These are phyloP conservation scores for Beroe ovata DNA, from an alignment of 37 sponge, comb jelly and placozoan genomes.

Conservation along the genomic window DNA sequence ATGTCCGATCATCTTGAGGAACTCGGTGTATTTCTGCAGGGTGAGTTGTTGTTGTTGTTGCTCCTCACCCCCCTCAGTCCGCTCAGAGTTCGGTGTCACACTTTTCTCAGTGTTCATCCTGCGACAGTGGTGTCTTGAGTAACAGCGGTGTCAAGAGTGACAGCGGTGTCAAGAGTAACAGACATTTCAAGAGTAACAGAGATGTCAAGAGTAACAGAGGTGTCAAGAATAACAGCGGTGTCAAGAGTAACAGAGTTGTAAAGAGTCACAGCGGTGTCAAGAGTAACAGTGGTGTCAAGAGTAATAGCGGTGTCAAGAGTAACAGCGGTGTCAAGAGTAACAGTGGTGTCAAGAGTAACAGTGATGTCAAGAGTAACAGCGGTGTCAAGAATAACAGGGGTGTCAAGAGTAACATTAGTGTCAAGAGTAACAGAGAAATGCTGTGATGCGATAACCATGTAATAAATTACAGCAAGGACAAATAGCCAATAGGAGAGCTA, in stretches of 20 bases:
- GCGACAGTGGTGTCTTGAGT: neutral
- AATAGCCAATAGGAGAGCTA: too few species aligned
- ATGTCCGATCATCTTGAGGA: neutral
- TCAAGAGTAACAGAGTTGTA: neutral
- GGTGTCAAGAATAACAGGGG: neutral
- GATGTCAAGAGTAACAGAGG: neutral
- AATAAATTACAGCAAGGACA: too few species aligned
- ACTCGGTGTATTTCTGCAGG: slow-evolving; percentile 4
- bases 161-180: neutral
- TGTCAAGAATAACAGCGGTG: neutral
- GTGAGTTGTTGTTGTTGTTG: neutral
- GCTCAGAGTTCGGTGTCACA: neutral
- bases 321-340: neutral
- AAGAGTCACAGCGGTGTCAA: neutral
- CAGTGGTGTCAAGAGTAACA: neutral
- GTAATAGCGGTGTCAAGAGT: neutral
- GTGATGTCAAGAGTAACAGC: neutral
- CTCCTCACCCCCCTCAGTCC: neutral
- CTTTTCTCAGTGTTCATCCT: neutral
- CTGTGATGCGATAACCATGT: too few species aligned
- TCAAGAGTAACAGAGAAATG: too few species aligned
- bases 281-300: neutral
- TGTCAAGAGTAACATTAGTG: neutral
- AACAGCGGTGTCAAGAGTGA: neutral
- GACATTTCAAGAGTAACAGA: neutral